Evolutionary conservation across 2,888 invertebrate species (phyloP).

Genomic region (Trisateles emortualis): DNA sequence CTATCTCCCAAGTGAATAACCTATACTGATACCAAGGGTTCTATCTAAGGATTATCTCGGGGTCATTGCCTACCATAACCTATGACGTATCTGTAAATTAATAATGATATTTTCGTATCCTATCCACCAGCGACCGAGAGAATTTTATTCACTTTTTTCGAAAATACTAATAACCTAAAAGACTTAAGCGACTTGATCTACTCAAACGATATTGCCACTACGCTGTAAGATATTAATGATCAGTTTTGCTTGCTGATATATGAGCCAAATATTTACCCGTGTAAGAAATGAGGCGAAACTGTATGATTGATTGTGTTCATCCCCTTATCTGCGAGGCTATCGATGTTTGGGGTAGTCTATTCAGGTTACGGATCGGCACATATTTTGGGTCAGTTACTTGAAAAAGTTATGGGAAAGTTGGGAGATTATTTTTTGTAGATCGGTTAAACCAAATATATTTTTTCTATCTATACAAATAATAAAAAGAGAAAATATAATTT

Average conservation of each 20-base stretch:
- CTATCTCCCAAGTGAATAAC: neutral
- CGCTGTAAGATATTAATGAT: neutral
- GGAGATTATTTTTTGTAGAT: neutral
- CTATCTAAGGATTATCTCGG: neutral
- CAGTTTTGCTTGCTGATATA: neutral
- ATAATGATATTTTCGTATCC: constrained; percentile 5
- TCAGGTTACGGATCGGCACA: constrained; percentile 5
- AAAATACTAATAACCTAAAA: constrained; percentile 10
- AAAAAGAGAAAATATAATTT: too few relatives aligned
- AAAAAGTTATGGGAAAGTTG: constrained; percentile 10
- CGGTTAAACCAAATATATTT: neutral
- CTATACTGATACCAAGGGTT: neutral
- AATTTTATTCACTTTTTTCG: constrained; percentile 1
- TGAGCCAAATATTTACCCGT: constrained; percentile 9
- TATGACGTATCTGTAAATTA: neutral
- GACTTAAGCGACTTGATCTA: neutral
- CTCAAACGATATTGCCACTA: neutral
- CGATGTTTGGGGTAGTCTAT: constrained; percentile 32
- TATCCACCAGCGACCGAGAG: constrained; percentile 1
- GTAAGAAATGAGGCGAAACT: constrained; percentile 20
- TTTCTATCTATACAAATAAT: neutral
- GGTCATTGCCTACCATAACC: neutral
- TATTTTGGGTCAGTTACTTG: constrained; percentile 23
- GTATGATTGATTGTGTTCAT: constrained; percentile 40
- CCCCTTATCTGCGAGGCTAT: constrained; percentile 27